These are phyloP conservation scores for Epizoanthus illoricatus DNA, from an alignment of 92 coral and sea anemone species.

Conservation along the genomic window DNA sequence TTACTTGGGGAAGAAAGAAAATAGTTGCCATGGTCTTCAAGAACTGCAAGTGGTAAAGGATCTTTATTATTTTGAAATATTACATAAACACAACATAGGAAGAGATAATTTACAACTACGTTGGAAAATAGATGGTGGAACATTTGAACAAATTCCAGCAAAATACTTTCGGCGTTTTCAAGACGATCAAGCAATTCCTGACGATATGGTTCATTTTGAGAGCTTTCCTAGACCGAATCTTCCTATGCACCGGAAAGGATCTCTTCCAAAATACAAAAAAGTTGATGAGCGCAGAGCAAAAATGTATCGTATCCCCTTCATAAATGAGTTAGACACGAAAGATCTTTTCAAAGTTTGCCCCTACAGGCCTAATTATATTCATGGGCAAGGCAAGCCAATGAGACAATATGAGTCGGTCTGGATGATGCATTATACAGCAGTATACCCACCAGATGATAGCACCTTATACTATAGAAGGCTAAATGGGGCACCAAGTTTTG, in stretches of 20 bases:
- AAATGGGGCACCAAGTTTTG: constrained; percentile 57
- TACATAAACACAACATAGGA: constrained; percentile 64
- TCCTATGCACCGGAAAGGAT: constrained; percentile 47
- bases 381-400: constrained; percentile 34
- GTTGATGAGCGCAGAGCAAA: constrained; percentile 45
- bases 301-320: constrained; percentile 65
- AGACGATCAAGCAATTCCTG: constrained; percentile 48
- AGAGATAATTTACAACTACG: constrained; percentile 42
- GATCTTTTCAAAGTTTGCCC: constrained; percentile 63
- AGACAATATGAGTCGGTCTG: constrained; percentile 62
- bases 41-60: background rate
- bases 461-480: constrained; percentile 33
- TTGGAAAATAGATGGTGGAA: constrained; percentile 57
- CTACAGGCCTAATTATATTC: constrained; percentile 57
- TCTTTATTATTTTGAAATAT: constrained; percentile 71
- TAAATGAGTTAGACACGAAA: constrained; percentile 37
- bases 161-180: constrained; percentile 49
- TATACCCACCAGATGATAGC: constrained; percentile 64
- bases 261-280: constrained; percentile 19
- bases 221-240: constrained; percentile 35
- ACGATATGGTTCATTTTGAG: constrained; percentile 48
- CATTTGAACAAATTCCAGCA: constrained; percentile 45
- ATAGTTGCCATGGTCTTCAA: background rate
- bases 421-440: constrained; percentile 77
- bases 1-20: background rate